These are phyloP conservation scores for Tenthredo scrophulariae DNA, from an alignment of 2,888 invertebrate genomes.

Conservation along the genomic window DNA sequence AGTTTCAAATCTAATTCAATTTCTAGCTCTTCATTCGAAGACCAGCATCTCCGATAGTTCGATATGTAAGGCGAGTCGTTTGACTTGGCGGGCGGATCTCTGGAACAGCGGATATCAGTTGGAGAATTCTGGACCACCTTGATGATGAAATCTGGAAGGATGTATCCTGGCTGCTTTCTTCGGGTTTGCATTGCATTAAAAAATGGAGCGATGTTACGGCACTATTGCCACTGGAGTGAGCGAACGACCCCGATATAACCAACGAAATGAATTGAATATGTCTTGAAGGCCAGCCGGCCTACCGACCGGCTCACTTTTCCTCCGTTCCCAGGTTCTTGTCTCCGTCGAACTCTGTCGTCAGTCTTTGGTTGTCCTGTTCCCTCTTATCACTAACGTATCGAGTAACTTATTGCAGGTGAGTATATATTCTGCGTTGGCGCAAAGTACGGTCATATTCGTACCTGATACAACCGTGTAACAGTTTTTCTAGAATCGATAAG, in stretches of 20 bases:
- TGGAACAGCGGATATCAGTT: background rate
- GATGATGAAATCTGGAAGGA: background rate
- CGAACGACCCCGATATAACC: constrained; percentile 53
- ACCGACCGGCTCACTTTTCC: constrained; percentile 72
- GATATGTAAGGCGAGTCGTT: background rate
- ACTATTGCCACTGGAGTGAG: background rate
- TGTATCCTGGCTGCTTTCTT: background rate
- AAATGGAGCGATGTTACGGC: constrained; percentile 19
- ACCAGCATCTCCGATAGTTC: background rate
- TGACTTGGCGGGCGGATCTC: background rate
- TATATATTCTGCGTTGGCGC: background rate
- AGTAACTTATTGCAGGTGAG: constrained; percentile 5
- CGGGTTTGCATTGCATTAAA: background rate
- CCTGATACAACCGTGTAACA: background rate
- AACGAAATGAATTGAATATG: constrained; percentile 63
- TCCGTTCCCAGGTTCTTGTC: constrained; percentile 65
- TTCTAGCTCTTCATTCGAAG: background rate
- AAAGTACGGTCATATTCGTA: background rate
- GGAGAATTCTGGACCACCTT: background rate
- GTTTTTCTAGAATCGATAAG: background rate
- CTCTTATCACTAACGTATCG: constrained; percentile 39
- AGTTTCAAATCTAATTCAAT: background rate
- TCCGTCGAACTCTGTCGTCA: constrained; percentile 55
- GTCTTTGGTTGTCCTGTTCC: constrained; percentile 56
- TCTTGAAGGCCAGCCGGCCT: constrained; percentile 72